Base-by-base conservation (phyloP, 2,113 vertebrate species). In the Urocolius indicus region DNA sequence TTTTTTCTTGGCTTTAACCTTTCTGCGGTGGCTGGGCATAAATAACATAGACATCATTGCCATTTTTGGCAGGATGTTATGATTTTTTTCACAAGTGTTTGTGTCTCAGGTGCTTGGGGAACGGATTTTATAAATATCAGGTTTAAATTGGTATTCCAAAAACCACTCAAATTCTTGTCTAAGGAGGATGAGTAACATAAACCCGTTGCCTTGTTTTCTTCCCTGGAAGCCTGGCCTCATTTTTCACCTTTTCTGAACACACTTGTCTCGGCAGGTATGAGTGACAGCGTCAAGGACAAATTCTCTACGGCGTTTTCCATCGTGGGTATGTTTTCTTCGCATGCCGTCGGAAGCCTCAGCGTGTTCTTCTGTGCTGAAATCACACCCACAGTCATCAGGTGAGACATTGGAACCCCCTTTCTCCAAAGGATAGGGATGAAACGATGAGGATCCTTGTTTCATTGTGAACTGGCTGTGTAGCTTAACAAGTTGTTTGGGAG, bases 361-460 rank as follows among this genome's bases (percentile, higher is more conserved):
- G 99, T 99, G 49, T 99, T 99, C 98, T 99, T 99, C 96, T 99
- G 99, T 75, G 99, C 99, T 9, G 99, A 99, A 98, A 99, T 99
- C 97, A 99, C 99, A 14, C 99, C 99, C 16, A 99, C 99, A 0
- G 99, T 99, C 38, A 99, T 99, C 98, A 99, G 99, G 99, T 99
- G 91, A 97, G 98, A 95, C 12, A 6, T 2, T 8, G 24, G 38
- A 58, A 48, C 13, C 2, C 22, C 11, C 16, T 4, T 4, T 7
- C 69, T 41, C 32, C 58, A 16, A 45, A 41, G 76, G 10, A 27
- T 2, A 3, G 43, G 80, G 45, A 54, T 12, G 12, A 48, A 72
- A 72, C n/a, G n/a, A n/a, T 75, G 78, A 41, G 68, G 78, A 27
- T 45, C 38, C 43, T 86, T 3, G 3, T 58, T 58, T 45, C 32